These are phyloP conservation scores for Drosophila colorata DNA, from an alignment of 2,888 invertebrate genomes.

Conservation along the genomic window DNA sequence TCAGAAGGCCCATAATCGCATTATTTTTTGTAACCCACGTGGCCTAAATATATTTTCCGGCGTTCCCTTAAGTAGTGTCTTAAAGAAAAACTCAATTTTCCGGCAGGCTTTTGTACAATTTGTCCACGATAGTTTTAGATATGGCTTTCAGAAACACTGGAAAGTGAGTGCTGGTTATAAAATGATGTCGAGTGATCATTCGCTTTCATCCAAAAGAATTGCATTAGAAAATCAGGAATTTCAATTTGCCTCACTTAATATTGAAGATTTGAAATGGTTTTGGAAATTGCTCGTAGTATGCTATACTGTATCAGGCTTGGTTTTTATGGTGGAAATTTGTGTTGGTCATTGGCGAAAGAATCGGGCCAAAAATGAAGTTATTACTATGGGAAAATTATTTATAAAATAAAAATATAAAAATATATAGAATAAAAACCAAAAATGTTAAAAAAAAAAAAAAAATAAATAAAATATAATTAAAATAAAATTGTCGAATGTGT, in stretches of 20 bases:
- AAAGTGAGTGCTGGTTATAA: neutral
- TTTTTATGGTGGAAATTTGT: slow-evolving; percentile 19
- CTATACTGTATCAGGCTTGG: neutral
- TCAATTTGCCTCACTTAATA: neutral
- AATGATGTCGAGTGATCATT: neutral
- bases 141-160: slow-evolving; percentile 15
- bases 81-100: slow-evolving; percentile 24
- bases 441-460: no score
- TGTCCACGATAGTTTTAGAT: neutral
- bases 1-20: slow-evolving; percentile 1
- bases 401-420: no score
- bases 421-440: no score
- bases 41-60: neutral
- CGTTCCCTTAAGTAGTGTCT: rapidly evolving
- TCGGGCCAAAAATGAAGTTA: neutral
- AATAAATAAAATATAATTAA: no score
- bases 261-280: slow-evolving; percentile 12
- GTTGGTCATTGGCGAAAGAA: neutral
- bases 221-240: neutral
- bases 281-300: slow-evolving; percentile 8
- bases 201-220: neutral
- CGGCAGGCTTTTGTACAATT: slow-evolving; percentile 9
- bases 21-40: neutral
- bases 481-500: no score
- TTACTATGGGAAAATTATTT: neutral